These are phyloP conservation scores for Symphodus melops DNA, from an alignment of 2,113 vertebrate genomes.

Conservation along the genomic window DNA sequence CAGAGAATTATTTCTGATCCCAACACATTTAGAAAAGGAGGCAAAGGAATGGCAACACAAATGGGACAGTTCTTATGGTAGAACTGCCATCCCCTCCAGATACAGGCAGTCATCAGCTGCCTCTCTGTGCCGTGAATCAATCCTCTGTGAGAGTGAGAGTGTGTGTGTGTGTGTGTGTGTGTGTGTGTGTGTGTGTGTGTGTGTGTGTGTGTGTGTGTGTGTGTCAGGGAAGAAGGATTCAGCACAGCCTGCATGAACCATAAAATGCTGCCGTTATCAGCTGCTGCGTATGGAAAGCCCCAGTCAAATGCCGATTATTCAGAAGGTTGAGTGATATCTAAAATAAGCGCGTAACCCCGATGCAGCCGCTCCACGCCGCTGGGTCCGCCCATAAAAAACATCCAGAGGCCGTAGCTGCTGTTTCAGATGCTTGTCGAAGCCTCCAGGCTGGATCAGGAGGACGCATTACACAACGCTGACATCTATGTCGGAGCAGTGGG, in stretches of 20 bases:
- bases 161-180: slow-evolving; percentile 1
- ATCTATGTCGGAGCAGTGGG: neutral
- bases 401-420: neutral
- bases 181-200: slow-evolving; percentile 35
- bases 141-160: slow-evolving; percentile 47
- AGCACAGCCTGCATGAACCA: slow-evolving; percentile 8
- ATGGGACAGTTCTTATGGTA: slow-evolving; percentile 6
- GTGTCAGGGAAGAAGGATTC: neutral
- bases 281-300: slow-evolving; percentile 49
- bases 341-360: neutral
- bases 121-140: slow-evolving; percentile 57
- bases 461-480: neutral
- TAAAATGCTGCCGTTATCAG: slow-evolving; percentile 33
- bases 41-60: neutral
- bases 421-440: neutral
- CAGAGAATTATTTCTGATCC: neutral
- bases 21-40: neutral
- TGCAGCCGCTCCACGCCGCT: neutral
- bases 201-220: neutral
- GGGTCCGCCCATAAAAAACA: neutral
- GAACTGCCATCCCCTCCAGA: slow-evolving; percentile 62
- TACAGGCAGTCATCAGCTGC: slow-evolving; percentile 66
- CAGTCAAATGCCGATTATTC: slow-evolving; percentile 4
- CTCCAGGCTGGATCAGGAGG: neutral
- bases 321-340: neutral